Base-by-base conservation (phyloP, 2,113 vertebrate species). In the Ophthalmolycus amberensis region DNA sequence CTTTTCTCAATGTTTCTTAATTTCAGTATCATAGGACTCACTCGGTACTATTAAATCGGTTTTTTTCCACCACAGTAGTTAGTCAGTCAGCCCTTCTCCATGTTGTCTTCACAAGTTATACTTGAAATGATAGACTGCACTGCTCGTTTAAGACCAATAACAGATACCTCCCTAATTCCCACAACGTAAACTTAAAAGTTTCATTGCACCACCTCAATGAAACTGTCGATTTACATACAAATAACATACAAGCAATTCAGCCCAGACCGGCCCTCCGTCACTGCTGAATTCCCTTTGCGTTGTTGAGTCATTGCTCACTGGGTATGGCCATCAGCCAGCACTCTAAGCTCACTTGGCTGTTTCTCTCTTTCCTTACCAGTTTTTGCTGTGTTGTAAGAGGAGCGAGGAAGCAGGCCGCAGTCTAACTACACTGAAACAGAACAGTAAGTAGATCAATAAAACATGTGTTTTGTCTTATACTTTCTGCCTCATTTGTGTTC, bases 331-430 rank as follows among this genome's bases (percentile, higher is more conserved):
- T 48, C 79, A 65, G 85, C 80, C 52, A 46, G 38, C 42, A 18
- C 80, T 62, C 3, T 29, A 74, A 79, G 70, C 87, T 93, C 82
- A 94, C 86, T 71, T 37, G 6, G 44, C 60, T 73, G 42, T 88
- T 71, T 91, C 75, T 92, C 74, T 93, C 65, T 88, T 79, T 87
- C 78, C 85, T 86, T 87, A 89, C 88, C 87, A 93, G 89, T 52
- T 73, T 80, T 32, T 63, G 60, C 79, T 73, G 90, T 75, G 79
- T 84, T 65, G 59, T 56, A 66, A 83, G 85, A 80, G 77, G 32
- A 73, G 75, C 29, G 18, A 77, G 42, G 50, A 40, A 67, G 58
- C 74, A 79, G 77, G 56, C 77, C 74, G 44, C 34, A 87, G 83
- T 75, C 74, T 80, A 84, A 46, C 66, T 67, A 15, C 64, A 48